Evolutionary conservation across 2,888 invertebrate genomes (phyloP), one percentile per base, ranked within the genome.

Genomic region (Drosophila mayaguana): DNA sequence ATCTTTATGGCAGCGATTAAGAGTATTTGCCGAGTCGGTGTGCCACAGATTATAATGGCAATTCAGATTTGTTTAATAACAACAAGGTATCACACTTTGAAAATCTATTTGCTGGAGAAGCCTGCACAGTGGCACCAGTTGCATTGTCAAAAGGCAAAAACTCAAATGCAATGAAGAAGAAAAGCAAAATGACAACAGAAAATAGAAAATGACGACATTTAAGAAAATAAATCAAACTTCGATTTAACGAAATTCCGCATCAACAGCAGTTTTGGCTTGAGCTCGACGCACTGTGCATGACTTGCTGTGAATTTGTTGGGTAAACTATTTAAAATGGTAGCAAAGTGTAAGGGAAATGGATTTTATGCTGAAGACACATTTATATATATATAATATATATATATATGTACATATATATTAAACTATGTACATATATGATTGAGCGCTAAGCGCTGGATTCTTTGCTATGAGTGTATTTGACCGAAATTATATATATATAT

Each of bases 101-200:
- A 79, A 79, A 69, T 81, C 59, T 78, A 73, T 81, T 74, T 65
- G 56, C 54, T 57, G 75, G 82, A 78, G 82, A 74, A 81, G 70
- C 45, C 50, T 11, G 18, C 14, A 79, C 79, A 74, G 70, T 79
- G 79, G 43, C 28, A 11, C 36, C n/a, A 63, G 9, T 1, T 16
- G 1, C 6, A 32, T 32, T 11, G 32, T 11, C 3, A 45, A 38
- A 9, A 12, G 12, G 4, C 9, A 9, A 20, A 53, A 36, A 20
- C 0, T 5, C 1, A 14, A 42, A 18, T 40, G n/a, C 5, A n/a
- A 12, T 11, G 4, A 1, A 28, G 5, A 48, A 40, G 3, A 3
- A 8, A n/a, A n/a, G 1, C 2, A n/a, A 42, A 38, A 7, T 11
- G 8, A 3, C 25, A 54, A 14, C 14, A 5, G 8, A 3, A 38